A percentile compares a stretch with the other conserved stretches of the same genome.
These are phyloP conservation scores for Lagopus leucura DNA, from an alignment of 2,113 vertebrate species.

Conservation along the genomic window DNA sequence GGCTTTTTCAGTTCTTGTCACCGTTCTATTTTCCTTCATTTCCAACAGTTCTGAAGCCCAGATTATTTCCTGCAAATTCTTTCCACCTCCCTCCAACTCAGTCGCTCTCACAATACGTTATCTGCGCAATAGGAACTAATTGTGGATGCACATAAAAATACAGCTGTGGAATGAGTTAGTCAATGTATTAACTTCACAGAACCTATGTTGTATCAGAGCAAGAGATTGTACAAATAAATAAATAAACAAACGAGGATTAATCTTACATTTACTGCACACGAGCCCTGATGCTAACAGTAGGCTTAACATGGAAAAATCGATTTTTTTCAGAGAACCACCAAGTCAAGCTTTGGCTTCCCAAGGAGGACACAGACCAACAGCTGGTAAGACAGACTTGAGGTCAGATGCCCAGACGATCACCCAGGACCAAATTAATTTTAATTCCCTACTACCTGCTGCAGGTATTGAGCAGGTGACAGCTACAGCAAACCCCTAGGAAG, in stretches of 20 bases:
- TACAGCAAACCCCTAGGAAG: not conserved
- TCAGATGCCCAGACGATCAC: not conserved
- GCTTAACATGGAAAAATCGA: not conserved
- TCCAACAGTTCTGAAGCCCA: not conserved
- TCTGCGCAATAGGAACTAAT: not conserved
- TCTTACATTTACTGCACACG: not conserved
- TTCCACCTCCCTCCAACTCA: not conserved
- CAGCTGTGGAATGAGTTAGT: not conserved
- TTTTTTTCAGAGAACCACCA: not conserved
- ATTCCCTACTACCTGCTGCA: not conserved
- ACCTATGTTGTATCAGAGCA: not conserved
- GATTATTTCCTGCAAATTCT: not conserved
- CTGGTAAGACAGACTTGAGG: not conserved
- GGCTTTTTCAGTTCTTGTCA: not conserved
- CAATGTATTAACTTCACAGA: not conserved
- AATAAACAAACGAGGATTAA: not conserved
- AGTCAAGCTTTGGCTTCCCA: not conserved
- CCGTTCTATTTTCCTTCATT: not conserved
- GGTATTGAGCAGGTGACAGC: not conserved
- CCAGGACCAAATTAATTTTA: not conserved
- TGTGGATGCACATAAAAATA: not conserved
- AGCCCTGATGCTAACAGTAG: not conserved
- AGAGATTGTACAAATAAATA: not conserved
- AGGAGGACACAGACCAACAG: not conserved
- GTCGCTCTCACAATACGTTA: not conserved